phyloP scores from a whole-genome alignment of 2,113 vertebrate species.

The Mormyrus lacerda region DNA sequence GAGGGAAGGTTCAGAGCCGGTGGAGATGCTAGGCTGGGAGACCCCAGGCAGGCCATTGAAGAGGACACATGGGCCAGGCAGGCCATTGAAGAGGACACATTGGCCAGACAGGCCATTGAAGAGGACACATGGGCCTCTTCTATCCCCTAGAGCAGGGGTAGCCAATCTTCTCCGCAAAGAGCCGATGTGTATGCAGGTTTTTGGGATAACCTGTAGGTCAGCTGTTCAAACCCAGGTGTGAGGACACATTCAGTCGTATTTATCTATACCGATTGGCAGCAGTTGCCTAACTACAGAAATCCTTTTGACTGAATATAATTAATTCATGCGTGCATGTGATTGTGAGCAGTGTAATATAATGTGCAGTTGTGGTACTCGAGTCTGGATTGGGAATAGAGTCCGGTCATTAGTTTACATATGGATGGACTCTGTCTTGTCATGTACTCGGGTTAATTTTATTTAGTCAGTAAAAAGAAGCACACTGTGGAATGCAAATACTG shows the following conservation, averaged over 20 bases:
- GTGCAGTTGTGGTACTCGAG: background rate
- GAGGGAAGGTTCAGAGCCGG: constrained; percentile 56
- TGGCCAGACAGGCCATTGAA: too few species aligned
- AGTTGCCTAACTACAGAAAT: background rate
- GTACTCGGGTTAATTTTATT: background rate
- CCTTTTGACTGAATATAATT: background rate
- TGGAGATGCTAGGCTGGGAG: constrained; percentile 48
- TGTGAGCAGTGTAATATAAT: background rate
- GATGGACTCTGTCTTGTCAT: background rate
- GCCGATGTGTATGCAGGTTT: too few species aligned
- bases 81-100: background rate
- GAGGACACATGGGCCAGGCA: background rate
- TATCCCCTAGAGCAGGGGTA: background rate
- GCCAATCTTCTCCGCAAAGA: too few species aligned
- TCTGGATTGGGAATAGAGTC: background rate
- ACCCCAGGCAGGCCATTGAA: constrained; percentile 25
- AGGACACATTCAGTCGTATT: too few species aligned
- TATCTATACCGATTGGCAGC: background rate
- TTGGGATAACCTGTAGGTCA: too few species aligned
- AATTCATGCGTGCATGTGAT: background rate
- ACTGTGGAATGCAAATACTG: too few species aligned
- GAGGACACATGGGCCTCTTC: constrained; percentile 2
- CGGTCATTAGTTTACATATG: background rate
- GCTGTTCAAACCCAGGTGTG: too few species aligned
- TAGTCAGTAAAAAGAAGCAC: background rate